Evolutionary conservation across 2,113 vertebrate genomes (phyloP), one percentile per base, ranked within the genome.

Genomic region (Origma solitaria): DNA sequence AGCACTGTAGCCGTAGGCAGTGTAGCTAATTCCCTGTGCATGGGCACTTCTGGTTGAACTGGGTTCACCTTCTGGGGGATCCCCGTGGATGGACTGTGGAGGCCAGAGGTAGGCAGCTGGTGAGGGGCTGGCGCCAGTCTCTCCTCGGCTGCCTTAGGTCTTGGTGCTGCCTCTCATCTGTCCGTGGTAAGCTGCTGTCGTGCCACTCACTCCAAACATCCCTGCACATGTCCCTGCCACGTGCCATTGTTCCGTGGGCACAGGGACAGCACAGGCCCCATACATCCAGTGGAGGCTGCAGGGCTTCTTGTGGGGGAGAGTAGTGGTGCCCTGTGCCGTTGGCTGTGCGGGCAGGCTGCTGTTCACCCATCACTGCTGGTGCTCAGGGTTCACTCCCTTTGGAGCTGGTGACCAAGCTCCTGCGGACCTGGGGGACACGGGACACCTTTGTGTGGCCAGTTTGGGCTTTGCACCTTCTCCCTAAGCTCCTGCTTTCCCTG

Each of bases 111-210:
- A 7, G 53, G 35, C 2, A 3, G 31, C 22, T 2, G 1, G 20
- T 21, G 56, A 50, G 35, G 68, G 50, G 27, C 31, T 42, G 42
- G 27, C 37, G 56, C 50, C 1, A 2, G 1, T 40, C 24, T 50
- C 51, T 18, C 40, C 62, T 61, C 0, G 0, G 60, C 60, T 58
- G 28, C 24, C 38, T 54, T 44, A 66, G 53, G 58, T 56, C 54
- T 28, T 11, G 11, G 37, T 2, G 4, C 38, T 44, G 44, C 56
- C 50, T 58, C 89, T 30, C 1, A 0, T 20, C 2, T 11, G 5
- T 25, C 35, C 31, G 8, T 2, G 35, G 66, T 0, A 3, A 66
- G 69, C 49, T 54, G 60, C 53, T 25, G 4, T 47, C 0, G 0
- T 24, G 51, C 13, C 3, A 1, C 17, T 57, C n/a, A 4, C n/a